phyloP scores from a whole-genome alignment of 2,797 vertebrate species.

The Lagodon rhomboides region DNA sequence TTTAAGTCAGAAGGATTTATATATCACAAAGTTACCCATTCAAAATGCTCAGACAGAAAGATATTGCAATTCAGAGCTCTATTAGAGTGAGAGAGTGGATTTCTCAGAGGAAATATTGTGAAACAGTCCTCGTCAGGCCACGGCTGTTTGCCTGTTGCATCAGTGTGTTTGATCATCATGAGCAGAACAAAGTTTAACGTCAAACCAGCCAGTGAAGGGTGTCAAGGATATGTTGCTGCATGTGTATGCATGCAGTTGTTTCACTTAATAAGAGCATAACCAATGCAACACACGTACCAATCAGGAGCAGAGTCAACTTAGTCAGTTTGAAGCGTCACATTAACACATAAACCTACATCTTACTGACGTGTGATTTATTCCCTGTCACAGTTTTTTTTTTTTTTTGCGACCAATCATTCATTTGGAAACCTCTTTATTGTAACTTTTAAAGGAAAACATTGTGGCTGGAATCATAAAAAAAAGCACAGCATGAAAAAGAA shows the following conservation, averaged over 20 bases:
- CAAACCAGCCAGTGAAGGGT: conserved; percentile 7
- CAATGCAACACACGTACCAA: neutral
- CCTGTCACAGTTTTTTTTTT: neutral
- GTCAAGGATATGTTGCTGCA: neutral
- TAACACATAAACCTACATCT: neutral
- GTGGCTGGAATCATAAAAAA: neutral
- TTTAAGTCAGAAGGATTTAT: neutral
- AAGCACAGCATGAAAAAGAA: neutral
- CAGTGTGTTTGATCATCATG: conserved; percentile 66
- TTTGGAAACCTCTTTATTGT: neutral
- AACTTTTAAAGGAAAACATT: neutral
- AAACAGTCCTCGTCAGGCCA: conserved; percentile 46
- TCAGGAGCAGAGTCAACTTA: neutral
- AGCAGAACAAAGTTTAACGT: conserved; percentile 74
- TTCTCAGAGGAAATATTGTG: conserved; percentile 43
- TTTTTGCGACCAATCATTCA: neutral
- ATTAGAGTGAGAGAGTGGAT: conserved; percentile 3
- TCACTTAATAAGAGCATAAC: neutral
- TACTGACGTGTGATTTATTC: neutral
- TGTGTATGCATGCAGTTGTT: neutral
- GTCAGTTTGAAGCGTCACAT: neutral
- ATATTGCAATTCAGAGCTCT: neutral
- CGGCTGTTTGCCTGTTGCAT: conserved; percentile 76
- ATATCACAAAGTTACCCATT: neutral
- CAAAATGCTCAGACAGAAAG: neutral